Evolutionary conservation across 2,113 vertebrate genomes (phyloP).

Genomic region (Tragelaphus strepsiceros): DNA sequence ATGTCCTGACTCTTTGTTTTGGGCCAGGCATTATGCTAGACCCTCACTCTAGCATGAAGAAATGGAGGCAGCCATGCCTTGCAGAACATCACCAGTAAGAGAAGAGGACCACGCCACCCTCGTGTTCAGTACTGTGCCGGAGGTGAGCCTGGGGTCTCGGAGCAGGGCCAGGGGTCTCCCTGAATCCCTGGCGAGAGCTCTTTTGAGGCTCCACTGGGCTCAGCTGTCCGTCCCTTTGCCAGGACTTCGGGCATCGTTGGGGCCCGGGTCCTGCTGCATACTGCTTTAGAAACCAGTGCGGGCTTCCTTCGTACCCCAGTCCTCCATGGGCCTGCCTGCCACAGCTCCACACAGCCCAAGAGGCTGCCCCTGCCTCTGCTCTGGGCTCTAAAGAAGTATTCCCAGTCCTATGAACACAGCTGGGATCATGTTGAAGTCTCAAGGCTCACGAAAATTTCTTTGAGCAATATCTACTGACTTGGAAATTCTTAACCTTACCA

Average conservation of each 20-base stretch:
- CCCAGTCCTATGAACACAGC: neutral
- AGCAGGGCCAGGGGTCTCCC: neutral
- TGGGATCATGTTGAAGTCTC: neutral
- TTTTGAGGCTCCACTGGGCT: neutral
- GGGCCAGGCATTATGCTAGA: neutral
- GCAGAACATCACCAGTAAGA: neutral
- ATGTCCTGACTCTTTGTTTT: neutral
- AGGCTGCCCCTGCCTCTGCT: neutral
- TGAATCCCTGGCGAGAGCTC: neutral
- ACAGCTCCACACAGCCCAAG: neutral
- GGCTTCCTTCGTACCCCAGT: neutral
- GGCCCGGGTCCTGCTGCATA: neutral
- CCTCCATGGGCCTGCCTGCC: neutral
- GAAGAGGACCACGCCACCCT: rapidly evolving
- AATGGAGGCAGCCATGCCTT: neutral
- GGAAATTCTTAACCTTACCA: neutral
- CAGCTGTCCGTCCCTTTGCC: neutral
- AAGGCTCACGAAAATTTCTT: neutral
- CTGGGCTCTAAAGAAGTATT: neutral
- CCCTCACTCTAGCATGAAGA: neutral
- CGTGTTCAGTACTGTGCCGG: rapidly evolving
- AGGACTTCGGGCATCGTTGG: rapidly evolving
- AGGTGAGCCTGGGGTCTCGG: neutral
- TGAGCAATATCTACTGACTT: neutral
- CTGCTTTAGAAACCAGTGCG: rapidly evolving